Conservation (phyloP, 2,113 vertebrate genomes). For the Ophthalmolycus amberensis region DNA sequence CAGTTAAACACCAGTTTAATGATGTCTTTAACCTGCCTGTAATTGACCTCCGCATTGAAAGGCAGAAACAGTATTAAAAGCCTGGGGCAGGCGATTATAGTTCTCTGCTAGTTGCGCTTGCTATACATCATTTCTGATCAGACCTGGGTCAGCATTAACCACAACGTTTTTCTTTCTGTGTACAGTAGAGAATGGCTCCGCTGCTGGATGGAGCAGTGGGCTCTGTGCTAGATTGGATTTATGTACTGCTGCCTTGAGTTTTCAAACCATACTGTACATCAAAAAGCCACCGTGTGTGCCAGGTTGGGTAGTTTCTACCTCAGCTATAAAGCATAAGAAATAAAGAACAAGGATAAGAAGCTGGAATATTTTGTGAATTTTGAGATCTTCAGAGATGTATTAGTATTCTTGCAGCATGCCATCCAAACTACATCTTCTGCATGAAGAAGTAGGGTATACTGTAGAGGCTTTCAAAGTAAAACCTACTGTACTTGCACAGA, state of each 20-base stretch:
- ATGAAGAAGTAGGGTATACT: slow-evolving; percentile 18
- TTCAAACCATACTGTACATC: slow-evolving; percentile 62
- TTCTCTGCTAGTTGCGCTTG: slow-evolving; percentile 68
- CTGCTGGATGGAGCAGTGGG: slow-evolving; percentile 49
- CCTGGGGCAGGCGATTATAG: slow-evolving; percentile 76
- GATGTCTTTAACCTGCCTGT: slow-evolving; percentile 82
- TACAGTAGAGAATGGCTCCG: slow-evolving; percentile 55
- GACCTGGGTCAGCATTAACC: slow-evolving; percentile 78
- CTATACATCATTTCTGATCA: slow-evolving; percentile 83
- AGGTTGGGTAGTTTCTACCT: slow-evolving; percentile 21
- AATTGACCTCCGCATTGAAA: slow-evolving; percentile 81
- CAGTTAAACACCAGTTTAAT: slow-evolving; percentile 81
- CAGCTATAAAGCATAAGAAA: not conserved
- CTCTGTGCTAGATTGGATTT: slow-evolving; percentile 64
- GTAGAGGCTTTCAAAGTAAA: slow-evolving; percentile 40
- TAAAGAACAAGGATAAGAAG: slow-evolving; percentile 20
- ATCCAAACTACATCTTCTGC: slow-evolving; percentile 21
- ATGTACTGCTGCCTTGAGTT: slow-evolving; percentile 56
- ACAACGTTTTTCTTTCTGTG: slow-evolving; percentile 66
- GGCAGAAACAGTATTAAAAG: slow-evolving; percentile 76
- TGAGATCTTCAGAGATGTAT: slow-evolving; percentile 32
- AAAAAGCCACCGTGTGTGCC: slow-evolving; percentile 29
- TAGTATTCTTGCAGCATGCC: slow-evolving; percentile 38
- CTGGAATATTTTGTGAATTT: slow-evolving; percentile 38
- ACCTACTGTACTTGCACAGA: slow-evolving; percentile 31